phyloP scores from a whole-genome alignment of 2,797 vertebrate genomes.

The Lacerta viridis region DNA sequence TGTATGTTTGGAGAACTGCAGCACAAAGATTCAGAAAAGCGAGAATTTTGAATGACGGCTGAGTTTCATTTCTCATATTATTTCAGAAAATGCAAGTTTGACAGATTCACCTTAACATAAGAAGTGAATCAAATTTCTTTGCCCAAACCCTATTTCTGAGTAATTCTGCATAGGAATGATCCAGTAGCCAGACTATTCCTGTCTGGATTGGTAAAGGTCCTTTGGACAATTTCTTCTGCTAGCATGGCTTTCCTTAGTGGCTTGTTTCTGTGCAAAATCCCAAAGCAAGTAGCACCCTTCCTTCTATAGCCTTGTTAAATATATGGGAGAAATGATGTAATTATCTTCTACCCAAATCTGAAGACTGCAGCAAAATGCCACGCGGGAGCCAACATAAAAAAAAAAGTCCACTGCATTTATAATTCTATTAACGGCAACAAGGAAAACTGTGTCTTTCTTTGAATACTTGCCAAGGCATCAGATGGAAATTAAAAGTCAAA shows the following conservation, averaged over 20 bases:
- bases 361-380: conserved; percentile 68
- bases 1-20: no score
- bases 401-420: conserved; percentile 70
- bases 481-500: conserved; percentile 72
- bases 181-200: no score
- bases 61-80: no score
- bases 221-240: neutral
- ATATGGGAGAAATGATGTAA: conserved; percentile 59
- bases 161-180: neutral
- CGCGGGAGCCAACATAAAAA: conserved; percentile 53
- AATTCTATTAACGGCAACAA: conserved; percentile 70
- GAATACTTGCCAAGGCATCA: conserved; percentile 65
- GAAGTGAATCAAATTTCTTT: no score
- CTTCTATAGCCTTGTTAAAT: conserved; percentile 47
- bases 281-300: conserved; percentile 32
- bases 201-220: neutral
- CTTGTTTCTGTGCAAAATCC: neutral
- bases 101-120: no score
- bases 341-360: conserved; percentile 64
- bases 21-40: no score
- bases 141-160: no score
- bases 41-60: no score
- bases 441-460: conserved; percentile 47
- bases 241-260: neutral
- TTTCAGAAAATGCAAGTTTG: no score